Percentiles rank a stretch among this genome's conserved stretches.
Evolutionary conservation across 2,888 invertebrate genomes (phyloP).

Genomic region (Nymphalis urticae): DNA sequence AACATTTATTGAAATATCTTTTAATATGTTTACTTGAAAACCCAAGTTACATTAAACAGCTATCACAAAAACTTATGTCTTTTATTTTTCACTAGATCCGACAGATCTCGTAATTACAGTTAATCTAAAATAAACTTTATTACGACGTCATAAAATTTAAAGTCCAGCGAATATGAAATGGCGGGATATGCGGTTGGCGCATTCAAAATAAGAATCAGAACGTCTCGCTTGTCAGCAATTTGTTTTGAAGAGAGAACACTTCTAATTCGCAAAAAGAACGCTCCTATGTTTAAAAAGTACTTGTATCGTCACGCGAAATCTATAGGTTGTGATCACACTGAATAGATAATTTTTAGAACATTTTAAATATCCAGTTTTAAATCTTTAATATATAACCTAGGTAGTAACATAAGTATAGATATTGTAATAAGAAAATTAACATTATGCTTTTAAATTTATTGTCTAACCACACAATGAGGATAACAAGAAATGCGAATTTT

Average conservation of each 20-base stretch:
- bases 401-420: no score
- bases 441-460: no score
- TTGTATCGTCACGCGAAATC: slow-evolving; percentile 70
- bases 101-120: not conserved
- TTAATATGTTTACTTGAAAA: slow-evolving; percentile 10
- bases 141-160: slow-evolving; percentile 29
- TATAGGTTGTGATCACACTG: slow-evolving; percentile 47
- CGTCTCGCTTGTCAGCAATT: slow-evolving; percentile 80
- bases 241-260: slow-evolving; percentile 80
- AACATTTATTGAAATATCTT: slow-evolving; percentile 1
- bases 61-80: slow-evolving; percentile 6
- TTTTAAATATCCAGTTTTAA: no score
- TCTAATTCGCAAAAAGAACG: slow-evolving; percentile 79
- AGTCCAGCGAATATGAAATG: slow-evolving; percentile 28
- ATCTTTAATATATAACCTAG: no score
- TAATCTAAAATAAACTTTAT: slow-evolving; percentile 43
- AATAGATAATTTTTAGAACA: not conserved
- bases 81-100: slow-evolving; percentile 20
- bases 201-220: slow-evolving; percentile 73
- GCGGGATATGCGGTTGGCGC: slow-evolving; percentile 54
- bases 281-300: slow-evolving; percentile 75
- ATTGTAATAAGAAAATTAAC: no score
- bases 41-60: slow-evolving; percentile 10
- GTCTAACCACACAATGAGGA: no score
- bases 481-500: no score